A percentile compares a stretch with the other conserved stretches of the same genome.
phyloP scores from a whole-genome alignment of 2,797 vertebrate species.

The Loriculus beryllinus region DNA sequence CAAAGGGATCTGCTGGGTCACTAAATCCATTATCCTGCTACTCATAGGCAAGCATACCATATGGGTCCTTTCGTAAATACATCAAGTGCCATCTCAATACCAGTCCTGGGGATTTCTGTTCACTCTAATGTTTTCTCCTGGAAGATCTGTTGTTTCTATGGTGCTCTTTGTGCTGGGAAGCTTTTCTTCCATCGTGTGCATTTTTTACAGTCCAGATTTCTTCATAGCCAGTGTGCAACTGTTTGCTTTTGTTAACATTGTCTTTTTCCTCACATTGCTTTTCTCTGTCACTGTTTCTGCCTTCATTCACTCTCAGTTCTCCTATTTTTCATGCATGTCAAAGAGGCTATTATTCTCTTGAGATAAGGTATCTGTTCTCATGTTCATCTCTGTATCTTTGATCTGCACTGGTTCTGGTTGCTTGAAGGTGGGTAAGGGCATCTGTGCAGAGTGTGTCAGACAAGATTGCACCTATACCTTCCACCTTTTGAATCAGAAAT shows the following conservation, averaged over 20 bases:
- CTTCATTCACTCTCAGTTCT: background rate
- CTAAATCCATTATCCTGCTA: background rate
- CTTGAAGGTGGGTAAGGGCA: background rate
- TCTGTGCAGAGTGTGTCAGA: background rate
- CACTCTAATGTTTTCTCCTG: background rate
- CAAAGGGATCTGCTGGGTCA: constrained; percentile 28
- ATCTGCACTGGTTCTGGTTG: background rate
- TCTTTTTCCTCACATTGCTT: background rate
- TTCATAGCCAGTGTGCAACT: background rate
- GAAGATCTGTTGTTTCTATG: background rate
- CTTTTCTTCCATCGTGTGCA: background rate
- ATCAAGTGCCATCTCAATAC: background rate
- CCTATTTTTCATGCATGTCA: background rate
- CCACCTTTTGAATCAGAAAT: background rate
- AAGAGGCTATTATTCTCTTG: background rate
- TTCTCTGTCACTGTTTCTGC: background rate
- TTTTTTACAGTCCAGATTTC: background rate
- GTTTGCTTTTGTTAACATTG: background rate
- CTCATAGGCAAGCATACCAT: background rate
- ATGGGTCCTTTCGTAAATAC: background rate
- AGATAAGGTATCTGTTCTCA: background rate
- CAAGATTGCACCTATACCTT: rapidly evolving
- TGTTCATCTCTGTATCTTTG: background rate
- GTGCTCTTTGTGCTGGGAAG: background rate
- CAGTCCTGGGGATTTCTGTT: background rate